phyloP scores from a whole-genome alignment of 2,797 vertebrate species.

The Euthynnus affinis region DNA sequence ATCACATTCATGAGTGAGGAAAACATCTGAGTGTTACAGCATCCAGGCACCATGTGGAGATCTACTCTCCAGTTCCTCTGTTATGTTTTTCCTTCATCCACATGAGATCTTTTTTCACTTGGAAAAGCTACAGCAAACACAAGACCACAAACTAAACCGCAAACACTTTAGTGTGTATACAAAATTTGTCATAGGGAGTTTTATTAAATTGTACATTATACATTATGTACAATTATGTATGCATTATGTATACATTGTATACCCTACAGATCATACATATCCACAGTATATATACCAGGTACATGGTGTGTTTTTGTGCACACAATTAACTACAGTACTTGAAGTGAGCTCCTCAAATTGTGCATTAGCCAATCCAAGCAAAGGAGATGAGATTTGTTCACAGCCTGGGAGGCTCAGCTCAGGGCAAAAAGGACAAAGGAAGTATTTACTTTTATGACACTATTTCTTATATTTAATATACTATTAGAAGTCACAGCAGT shows the following conservation, averaged over 20 bases:
- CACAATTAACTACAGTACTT: background rate
- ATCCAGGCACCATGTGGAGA: constrained; percentile 48
- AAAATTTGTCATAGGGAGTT: no score
- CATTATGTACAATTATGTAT: no score
- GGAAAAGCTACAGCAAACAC: constrained; percentile 19
- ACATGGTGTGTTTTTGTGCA: background rate
- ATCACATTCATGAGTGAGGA: constrained; percentile 34
- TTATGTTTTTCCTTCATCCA: constrained; percentile 37
- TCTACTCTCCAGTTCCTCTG: constrained; percentile 34
- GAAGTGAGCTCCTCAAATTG: background rate
- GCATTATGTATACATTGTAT: no score
- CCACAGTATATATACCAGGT: no score
- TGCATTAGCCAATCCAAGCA: background rate
- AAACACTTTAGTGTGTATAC: background rate
- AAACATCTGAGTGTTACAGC: constrained; percentile 41
- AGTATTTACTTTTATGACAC: background rate
- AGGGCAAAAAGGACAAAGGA: background rate
- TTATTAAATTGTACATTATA: no score
- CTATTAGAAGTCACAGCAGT: background rate
- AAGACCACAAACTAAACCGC: background rate
- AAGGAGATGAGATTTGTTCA: background rate
- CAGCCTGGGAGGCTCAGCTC: background rate
- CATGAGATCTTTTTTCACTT: constrained; percentile 15
- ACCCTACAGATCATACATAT: no score
- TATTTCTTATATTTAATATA: no score